Evolutionary conservation across 2,888 invertebrate genomes (phyloP).

Genomic region (Epinotia nisella): DNA sequence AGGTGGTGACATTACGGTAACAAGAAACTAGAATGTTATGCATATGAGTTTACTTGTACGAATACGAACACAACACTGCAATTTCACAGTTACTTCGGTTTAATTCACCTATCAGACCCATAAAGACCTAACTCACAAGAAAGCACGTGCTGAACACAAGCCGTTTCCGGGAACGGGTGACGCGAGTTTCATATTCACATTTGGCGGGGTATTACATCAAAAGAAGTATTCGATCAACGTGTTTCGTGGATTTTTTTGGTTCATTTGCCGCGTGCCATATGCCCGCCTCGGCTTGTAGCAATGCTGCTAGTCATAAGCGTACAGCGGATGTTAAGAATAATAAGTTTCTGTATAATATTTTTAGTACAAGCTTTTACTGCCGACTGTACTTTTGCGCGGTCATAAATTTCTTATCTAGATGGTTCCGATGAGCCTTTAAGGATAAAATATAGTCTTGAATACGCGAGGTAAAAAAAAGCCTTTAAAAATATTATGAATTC

Average conservation of each 20-base stretch:
- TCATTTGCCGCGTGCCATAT: slow-evolving; percentile 73
- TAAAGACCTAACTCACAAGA: background rate
- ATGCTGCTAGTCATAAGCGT: slow-evolving; percentile 40
- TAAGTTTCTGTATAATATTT: too few species aligned
- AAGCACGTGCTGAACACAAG: background rate
- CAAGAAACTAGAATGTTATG: background rate
- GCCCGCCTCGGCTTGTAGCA: slow-evolving; percentile 55
- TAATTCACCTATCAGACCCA: background rate
- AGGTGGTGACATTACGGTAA: background rate
- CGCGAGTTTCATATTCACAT: slow-evolving; percentile 68
- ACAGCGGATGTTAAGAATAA: background rate
- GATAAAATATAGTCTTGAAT: too few species aligned
- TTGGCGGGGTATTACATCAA: slow-evolving; percentile 64
- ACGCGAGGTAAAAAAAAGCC: too few species aligned
- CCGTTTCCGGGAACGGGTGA: slow-evolving; percentile 2
- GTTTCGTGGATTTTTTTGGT: slow-evolving; percentile 69
- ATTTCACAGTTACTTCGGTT: slow-evolving; percentile 7
- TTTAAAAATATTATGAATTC: too few species aligned
- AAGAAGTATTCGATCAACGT: slow-evolving; percentile 72
- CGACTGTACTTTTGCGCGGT: too few species aligned
- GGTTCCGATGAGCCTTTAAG: too few species aligned
- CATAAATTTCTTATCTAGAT: too few species aligned
- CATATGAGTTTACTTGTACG: background rate
- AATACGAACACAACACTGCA: background rate
- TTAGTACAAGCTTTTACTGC: too few species aligned